phyloP scores from a whole-genome alignment of 2,113 vertebrate genomes.

The Microtus ochrogaster region DNA sequence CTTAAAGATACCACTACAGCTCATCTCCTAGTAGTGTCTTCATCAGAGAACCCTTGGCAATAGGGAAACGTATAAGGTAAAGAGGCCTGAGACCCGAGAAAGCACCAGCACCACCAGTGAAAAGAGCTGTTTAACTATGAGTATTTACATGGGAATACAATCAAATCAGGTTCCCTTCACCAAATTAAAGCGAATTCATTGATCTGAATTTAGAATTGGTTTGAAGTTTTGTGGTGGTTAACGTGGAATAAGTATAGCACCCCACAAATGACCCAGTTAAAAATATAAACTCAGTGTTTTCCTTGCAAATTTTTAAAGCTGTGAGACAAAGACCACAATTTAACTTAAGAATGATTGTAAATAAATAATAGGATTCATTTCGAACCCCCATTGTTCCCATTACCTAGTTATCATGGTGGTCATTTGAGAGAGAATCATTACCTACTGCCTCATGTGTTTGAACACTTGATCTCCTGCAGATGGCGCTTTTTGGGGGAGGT shows the following conservation, averaged over 20 bases:
- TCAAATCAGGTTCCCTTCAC: background rate
- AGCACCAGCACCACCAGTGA: background rate
- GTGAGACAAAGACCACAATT: background rate
- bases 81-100: slow-evolving; percentile 11
- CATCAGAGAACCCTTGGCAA: background rate
- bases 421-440: background rate
- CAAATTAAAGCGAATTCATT: background rate
- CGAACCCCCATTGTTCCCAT: rapidly evolving
- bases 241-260: background rate
- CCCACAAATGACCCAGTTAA: background rate
- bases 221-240: background rate
- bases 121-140: background rate
- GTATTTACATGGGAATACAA: background rate
- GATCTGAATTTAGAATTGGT: background rate
- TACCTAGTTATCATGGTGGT: background rate
- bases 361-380: rapidly evolving
- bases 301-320: background rate
- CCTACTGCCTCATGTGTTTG: no score
- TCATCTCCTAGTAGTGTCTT: background rate
- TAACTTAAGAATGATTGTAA: background rate
- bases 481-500: background rate
- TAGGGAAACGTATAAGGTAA: background rate
- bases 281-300: background rate
- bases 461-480: background rate
- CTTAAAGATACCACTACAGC: background rate